Evolutionary conservation across 1,140 invertebrate genomes (phyloP), one percentile per base, ranked within the genome.

Genomic region (Danaus plexippus): DNA sequence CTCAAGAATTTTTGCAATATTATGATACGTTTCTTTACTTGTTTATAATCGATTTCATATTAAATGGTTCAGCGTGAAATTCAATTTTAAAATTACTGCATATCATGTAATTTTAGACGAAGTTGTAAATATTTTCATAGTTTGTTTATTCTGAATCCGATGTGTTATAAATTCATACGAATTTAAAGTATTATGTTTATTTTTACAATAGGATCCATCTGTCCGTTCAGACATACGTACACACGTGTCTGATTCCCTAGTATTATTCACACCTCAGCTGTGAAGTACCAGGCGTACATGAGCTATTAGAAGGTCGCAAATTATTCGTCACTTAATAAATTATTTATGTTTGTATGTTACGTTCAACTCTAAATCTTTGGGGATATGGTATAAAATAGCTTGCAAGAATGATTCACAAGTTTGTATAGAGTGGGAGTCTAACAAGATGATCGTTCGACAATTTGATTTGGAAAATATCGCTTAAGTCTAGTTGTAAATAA

Each of bases 401-500:
- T 41, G 10, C 11, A 22, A 12, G 10, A 12, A 8, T 7, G 1
- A 45, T 45, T 11, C 11, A 51, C 54, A 63, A 66, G 43, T 52
- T 69, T 67, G 66, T 54, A 41, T 11, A 32, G 71, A 73, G 80
- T 84, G 71, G 78, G 79, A 67, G 78, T 75, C 61, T 54, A 61
- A 79, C 77, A 81, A 68, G 75, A 73, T 80, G 77, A 79, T 77
- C 70, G 67, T 69, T 73, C 68, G 74, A 80, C 81, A 78, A 80
- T 79, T 80, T 77, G 77, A 82, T 79, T 75, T 66, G 66, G 55
- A 82, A 80, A 79, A 77, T 79, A 80, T 82, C 71, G 77, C 60
- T 59, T 52, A 60, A 66, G 61, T 64, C 54, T n/a, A 54, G 78
- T 67, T 80, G 75, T 81, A 80, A 84, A 84, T 79, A 83, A 73